phyloP scores from a whole-genome alignment of 2,888 invertebrate species.

The Poecilus cupreus region DNA sequence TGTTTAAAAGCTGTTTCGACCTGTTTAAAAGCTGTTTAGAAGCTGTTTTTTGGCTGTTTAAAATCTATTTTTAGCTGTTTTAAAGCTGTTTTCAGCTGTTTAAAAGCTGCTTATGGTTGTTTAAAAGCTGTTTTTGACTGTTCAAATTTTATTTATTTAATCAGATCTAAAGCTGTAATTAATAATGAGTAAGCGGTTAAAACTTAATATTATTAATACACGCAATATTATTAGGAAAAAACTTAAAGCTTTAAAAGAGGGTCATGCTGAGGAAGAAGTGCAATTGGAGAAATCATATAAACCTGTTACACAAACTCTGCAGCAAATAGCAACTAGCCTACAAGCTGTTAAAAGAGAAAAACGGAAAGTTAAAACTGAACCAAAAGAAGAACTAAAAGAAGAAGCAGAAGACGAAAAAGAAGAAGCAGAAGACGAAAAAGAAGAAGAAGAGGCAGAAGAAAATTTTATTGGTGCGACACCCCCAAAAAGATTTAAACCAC shows the following conservation, averaged over 20 bases:
- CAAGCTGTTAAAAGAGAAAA: not conserved
- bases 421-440: not conserved
- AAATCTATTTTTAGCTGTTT: too few relatives aligned
- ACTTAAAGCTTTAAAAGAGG: not conserved
- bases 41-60: not conserved
- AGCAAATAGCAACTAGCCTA: not conserved
- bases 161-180: too few relatives aligned
- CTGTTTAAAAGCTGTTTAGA: not conserved
- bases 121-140: not conserved
- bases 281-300: conserved; percentile 2
- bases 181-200: not conserved
- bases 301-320: conserved; percentile 3
- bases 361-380: not conserved
- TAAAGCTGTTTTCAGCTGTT: not conserved
- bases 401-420: too few relatives aligned
- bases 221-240: not conserved
- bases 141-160: too few relatives aligned
- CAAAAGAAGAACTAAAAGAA: not conserved
- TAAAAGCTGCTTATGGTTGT: not conserved
- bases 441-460: not conserved
- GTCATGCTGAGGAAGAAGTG: not conserved
- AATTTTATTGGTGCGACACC: not conserved
- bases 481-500: not conserved
- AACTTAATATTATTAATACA: not conserved
- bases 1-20: not conserved